Percentiles rank a stretch among this genome's conserved stretches.
These are phyloP conservation scores for Ciona savignyi DNA, from an alignment of 23 tunicate species.

Conservation along the genomic window DNA sequence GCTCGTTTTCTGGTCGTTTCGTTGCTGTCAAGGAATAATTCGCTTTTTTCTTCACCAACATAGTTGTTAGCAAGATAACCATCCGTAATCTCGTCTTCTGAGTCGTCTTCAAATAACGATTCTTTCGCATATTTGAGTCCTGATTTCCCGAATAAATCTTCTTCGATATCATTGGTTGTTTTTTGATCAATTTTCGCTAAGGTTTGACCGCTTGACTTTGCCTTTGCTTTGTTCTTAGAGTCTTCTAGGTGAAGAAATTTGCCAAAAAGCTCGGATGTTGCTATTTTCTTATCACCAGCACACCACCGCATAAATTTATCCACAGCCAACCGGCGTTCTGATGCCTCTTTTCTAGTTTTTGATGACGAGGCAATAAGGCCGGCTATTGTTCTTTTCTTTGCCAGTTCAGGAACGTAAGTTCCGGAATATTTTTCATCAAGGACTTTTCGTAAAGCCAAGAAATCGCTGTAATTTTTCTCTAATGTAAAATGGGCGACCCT, in stretches of 20 bases:
- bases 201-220: too few species aligned
- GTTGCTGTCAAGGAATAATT: too few species aligned
- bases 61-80: too few species aligned
- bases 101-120: too few species aligned
- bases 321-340: conserved; percentile 8
- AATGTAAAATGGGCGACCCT: conserved; percentile 32
- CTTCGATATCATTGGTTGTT: too few species aligned
- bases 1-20: too few species aligned
- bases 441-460: conserved; percentile 27
- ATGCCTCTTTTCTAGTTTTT: conserved; percentile 19
- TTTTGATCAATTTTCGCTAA: too few species aligned
- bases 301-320: conserved; percentile 61
- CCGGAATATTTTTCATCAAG: conserved; percentile 52
- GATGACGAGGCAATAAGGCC: background rate
- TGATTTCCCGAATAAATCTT: too few species aligned
- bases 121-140: too few species aligned
- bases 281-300: conserved; percentile 36
- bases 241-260: conserved; percentile 29
- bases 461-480: conserved; percentile 31
- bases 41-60: too few species aligned
- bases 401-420: conserved; percentile 40
- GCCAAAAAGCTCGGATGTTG: conserved; percentile 25
- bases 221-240: background rate
- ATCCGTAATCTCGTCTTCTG: too few species aligned
- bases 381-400: background rate